phyloP scores from a whole-genome alignment of 2,797 vertebrate species.

The Prunella strophiata region DNA sequence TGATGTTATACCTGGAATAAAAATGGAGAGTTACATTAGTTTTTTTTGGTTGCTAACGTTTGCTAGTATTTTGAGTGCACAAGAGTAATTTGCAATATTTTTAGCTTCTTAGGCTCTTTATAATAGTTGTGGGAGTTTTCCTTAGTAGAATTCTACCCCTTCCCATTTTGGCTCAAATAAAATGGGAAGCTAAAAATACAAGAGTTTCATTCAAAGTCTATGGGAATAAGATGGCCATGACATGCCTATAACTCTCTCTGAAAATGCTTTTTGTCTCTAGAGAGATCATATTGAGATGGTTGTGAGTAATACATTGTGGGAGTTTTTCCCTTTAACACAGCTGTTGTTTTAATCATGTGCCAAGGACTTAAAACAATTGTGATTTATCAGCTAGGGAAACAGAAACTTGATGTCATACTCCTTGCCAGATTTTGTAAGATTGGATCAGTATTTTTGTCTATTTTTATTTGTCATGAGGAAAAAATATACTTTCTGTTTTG shows the following conservation, averaged over 20 bases:
- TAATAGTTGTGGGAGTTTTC: not conserved
- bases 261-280: conserved; percentile 59
- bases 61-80: not conserved
- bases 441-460: conserved; percentile 2
- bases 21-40: not conserved
- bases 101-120: not conserved
- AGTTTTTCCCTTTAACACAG: conserved; percentile 67
- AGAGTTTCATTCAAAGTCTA: conserved; percentile 2
- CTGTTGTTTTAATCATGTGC: conserved; percentile 75
- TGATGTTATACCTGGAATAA: not conserved
- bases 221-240: conserved; percentile 26
- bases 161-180: not conserved
- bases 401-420: conserved; percentile 34
- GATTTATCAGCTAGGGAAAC: conserved; percentile 62
- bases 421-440: conserved; percentile 39
- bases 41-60: not conserved
- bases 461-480: conserved; percentile 34
- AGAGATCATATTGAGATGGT: conserved; percentile 41
- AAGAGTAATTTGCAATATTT: not conserved
- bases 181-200: conserved; percentile 17
- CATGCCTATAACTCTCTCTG: not conserved
- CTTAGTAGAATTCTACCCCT: not conserved
- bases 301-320: conserved; percentile 63
- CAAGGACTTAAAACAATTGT: conserved; percentile 72
- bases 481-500: conserved; percentile 17